Evolutionary conservation across 2,888 invertebrate genomes (phyloP).

Genomic region (Elysia crispata): DNA sequence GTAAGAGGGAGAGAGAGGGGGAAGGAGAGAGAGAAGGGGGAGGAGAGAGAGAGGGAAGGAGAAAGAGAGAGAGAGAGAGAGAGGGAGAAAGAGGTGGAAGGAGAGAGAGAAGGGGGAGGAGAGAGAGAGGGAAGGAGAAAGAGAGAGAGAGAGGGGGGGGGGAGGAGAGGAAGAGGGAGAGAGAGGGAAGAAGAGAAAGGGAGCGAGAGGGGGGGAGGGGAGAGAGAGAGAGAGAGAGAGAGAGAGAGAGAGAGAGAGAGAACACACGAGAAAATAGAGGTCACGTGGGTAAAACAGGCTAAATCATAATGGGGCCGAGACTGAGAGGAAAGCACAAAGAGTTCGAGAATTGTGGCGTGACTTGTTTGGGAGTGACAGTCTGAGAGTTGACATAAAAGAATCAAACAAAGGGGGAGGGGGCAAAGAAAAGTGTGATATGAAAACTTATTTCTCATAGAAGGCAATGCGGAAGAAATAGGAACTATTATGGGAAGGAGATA

Average conservation of each 20-base stretch:
- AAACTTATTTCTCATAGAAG: too few relatives aligned
- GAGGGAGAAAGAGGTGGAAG: too few relatives aligned
- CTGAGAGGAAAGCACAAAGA: not conserved
- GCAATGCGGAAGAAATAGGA: too few relatives aligned
- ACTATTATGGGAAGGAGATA: not conserved
- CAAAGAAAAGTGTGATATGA: too few relatives aligned
- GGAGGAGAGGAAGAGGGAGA: too few relatives aligned
- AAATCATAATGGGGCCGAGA: too few relatives aligned
- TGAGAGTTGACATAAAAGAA: not conserved
- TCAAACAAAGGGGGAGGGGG: not conserved
- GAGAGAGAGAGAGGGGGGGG: too few relatives aligned
- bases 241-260: conserved; percentile 3
- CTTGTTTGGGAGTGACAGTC: too few relatives aligned
- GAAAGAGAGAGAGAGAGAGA: not conserved
- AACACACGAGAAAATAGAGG: not conserved
- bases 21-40: not conserved
- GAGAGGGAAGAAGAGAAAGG: not conserved
- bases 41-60: conserved; percentile 12
- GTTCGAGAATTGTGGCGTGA: too few relatives aligned
- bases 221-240: not conserved
- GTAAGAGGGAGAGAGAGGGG: conserved; percentile 11
- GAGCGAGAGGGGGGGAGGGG: not conserved
- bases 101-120: too few relatives aligned
- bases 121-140: too few relatives aligned
- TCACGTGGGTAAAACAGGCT: conserved; percentile 15